These are phyloP conservation scores for Chaetodon trifascialis DNA, from an alignment of 2,113 vertebrate genomes.

Conservation along the genomic window DNA sequence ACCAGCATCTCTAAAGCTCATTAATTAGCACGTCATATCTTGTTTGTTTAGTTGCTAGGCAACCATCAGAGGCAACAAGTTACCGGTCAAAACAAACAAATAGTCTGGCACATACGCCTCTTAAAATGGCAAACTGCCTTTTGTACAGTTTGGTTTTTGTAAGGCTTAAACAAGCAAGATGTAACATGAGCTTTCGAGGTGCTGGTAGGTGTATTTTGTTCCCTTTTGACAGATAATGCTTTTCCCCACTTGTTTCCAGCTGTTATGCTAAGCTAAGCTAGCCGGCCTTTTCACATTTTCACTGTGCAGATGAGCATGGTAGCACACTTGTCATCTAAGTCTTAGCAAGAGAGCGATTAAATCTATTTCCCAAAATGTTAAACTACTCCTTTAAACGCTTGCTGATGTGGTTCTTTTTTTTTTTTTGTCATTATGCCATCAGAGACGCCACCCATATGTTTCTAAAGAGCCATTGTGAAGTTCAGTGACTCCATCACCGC, in stretches of 20 bases:
- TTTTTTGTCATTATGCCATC: constrained; percentile 14
- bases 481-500: too few relatives aligned
- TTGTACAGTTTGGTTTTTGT: not conserved
- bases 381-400: not conserved
- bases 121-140: not conserved
- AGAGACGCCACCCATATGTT: not conserved
- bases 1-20: not conserved
- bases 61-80: not conserved
- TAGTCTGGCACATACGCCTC: too few relatives aligned
- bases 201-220: not conserved
- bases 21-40: not conserved
- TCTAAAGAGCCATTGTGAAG: too few relatives aligned
- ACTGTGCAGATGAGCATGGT: not conserved
- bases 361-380: not conserved
- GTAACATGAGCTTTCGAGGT: not conserved
- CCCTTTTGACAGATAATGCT: not conserved
- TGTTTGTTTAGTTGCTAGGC: not conserved
- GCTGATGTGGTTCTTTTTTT: not conserved
- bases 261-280: constrained; percentile 2
- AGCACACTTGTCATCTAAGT: not conserved
- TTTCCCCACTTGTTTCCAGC: not conserved
- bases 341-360: not conserved
- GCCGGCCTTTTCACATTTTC: not conserved
- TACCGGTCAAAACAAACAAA: not conserved
- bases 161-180: too few relatives aligned